Base-by-base conservation (phyloP, 2,888 invertebrate genomes). In the Euclidia mi region DNA sequence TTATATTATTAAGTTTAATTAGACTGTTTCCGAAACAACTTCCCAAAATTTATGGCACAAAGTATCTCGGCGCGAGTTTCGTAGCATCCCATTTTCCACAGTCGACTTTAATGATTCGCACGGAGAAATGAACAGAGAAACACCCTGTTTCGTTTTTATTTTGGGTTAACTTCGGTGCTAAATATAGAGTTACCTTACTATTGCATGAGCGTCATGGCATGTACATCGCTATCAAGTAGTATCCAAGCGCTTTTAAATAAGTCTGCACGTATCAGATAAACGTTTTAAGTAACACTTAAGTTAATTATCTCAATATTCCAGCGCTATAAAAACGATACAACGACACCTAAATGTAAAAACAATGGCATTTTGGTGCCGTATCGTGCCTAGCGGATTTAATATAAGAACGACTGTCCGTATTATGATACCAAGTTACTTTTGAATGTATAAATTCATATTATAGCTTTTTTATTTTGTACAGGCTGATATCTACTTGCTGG, bases 401-500 rank as follows among this genome's bases (percentile, higher is more conserved):
- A 25, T 25, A 3, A 7, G 7, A 7, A 25, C 7, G 6, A 25
- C 6, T 25, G 6, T 0, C 2, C 7, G 0, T 25, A 6, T 1
- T 6, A 25, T 25, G 4, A n/a, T n/a, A n/a, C n/a, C n/a, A n/a
- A n/a, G n/a, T n/a, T n/a, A n/a, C n/a, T n/a, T n/a, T n/a, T n/a
- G n/a, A n/a, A 25, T 25, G 7, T 25, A 25, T 0, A 3, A 25
- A n/a, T n/a, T n/a, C n/a, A 12, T 2, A 11, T 12, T 15, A 15
- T 14, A 35, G 1, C 2, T 35, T 35, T 35, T 32, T 4, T 7
- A n/a, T 41, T 40, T 11, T 11, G 4, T 57, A 12, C 25, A 97
- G 81, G 96, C 97, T 0, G 97, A 98, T 81, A 96, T 98, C 58
- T 98, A 98, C 83, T 88, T 98, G 3, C 85, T 98, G 59, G 98